Base-by-base conservation (phyloP, 1,140 invertebrate species). In the Drosophila ohnishii region DNA sequence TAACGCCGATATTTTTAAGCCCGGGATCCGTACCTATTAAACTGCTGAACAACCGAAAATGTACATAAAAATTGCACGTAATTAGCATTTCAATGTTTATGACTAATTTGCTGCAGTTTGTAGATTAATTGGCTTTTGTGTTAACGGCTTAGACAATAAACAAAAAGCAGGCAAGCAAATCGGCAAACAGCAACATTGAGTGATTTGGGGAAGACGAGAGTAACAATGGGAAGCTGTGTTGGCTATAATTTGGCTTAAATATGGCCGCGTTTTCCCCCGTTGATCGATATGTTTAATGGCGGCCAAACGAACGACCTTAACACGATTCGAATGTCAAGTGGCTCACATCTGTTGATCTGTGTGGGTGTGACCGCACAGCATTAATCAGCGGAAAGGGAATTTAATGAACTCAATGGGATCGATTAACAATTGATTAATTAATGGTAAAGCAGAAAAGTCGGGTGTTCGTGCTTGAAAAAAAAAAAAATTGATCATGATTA, bases 31-130 rank as follows among this genome's bases (percentile, higher is more conserved):
- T 75, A 72, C 67, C 75, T 72, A 87, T 86, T 79, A 77, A 87
- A 80, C 72, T 70, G 88, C 70, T 62, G 28, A 75, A 71, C 51
- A 82, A 72, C 66, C 51, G n/a, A 61, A 78, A 78, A 71, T 78
- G 73, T 64, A 72, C 63, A 79, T 84, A 71, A 80, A 67, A 72
- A 82, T 66, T 88, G 84, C 73, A 75, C 30, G 62, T 80, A 84
- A 88, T 88, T 88, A 88, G 84, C 85, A 84, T 88, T 88, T 88
- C 67, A 59, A 84, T 88, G 85, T 78, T 78, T 87, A 88, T 86
- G 83, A 77, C 75, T 81, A 79, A 86, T 86, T 82, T 74, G 65
- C 69, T 74, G 83, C 80, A 88, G 71, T 87, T 86, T 73, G 69
- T 81, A 73, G 84, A 86, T 88, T 88, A 86, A 88, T 88, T 86